These are phyloP conservation scores for Cygnus atratus DNA, from an alignment of 2,113 vertebrate species.

Conservation along the genomic window DNA sequence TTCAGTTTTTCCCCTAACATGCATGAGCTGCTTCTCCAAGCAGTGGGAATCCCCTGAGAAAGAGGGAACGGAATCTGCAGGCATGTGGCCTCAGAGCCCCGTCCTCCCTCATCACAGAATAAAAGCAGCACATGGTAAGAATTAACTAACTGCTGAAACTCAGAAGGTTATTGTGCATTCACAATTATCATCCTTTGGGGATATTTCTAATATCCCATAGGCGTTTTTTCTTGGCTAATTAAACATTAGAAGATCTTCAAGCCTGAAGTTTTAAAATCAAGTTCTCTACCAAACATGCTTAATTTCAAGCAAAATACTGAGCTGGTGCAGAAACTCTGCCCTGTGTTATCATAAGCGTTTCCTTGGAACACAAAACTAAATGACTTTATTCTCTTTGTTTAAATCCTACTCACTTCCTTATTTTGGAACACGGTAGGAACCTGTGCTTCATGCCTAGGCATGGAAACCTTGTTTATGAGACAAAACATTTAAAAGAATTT, in stretches of 20 bases:
- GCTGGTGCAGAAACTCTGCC: not conserved
- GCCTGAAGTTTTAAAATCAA: not conserved
- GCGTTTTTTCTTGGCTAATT: constrained; percentile 16
- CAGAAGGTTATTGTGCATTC: not conserved
- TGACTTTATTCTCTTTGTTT: not conserved
- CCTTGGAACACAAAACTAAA: not conserved
- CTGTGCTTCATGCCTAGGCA: not conserved
- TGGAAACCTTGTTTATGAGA: not conserved
- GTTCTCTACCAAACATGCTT: not conserved
- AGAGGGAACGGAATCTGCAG: not conserved
- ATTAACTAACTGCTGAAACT: constrained; percentile 41
- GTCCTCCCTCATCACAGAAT: not conserved
- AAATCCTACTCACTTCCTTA: not conserved
- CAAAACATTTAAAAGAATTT: not conserved
- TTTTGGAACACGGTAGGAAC: not conserved
- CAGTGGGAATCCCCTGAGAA: constrained; percentile 31
- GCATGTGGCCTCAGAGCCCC: not conserved
- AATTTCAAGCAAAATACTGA: not conserved
- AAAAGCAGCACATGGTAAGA: constrained; percentile 40
- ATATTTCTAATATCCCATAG: not conserved
- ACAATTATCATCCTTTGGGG: constrained; percentile 2
- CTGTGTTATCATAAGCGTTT: not conserved
- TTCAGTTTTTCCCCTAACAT: not conserved
- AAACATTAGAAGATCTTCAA: constrained; percentile 5
- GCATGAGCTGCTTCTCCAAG: not conserved